These are phyloP conservation scores for Ceyx melanurus DNA, from an alignment of 2,113 vertebrate genomes.

Conservation along the genomic window DNA sequence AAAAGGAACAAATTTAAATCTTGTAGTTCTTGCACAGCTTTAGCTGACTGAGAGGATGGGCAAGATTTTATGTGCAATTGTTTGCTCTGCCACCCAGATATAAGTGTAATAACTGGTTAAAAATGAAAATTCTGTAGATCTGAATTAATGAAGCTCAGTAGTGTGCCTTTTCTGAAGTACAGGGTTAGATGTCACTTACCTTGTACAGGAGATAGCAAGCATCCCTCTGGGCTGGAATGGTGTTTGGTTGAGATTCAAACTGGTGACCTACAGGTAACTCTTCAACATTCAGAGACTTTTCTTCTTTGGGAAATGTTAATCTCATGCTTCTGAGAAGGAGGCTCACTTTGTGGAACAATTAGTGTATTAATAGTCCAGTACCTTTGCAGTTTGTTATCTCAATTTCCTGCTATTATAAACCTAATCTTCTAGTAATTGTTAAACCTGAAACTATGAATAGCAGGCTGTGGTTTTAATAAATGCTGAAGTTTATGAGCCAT, in stretches of 20 bases:
- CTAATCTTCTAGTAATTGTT: not conserved
- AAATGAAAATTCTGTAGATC: not conserved
- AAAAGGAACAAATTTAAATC: not conserved
- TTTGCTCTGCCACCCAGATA: not conserved
- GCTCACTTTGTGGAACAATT: not conserved
- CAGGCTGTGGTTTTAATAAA: not conserved
- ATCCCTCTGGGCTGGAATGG: not conserved
- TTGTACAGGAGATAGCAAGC: not conserved
- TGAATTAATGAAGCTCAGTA: not conserved
- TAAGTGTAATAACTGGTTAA: not conserved
- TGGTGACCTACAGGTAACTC: not conserved
- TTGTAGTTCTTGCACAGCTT: not conserved
- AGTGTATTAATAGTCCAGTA: not conserved
- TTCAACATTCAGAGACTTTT: not conserved
- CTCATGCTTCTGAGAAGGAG: not conserved
- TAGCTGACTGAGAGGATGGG: not conserved
- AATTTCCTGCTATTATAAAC: not conserved
- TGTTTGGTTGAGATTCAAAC: not conserved
- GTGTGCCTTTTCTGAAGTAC: not conserved
- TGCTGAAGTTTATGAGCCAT: not conserved
- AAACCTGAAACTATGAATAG: not conserved
- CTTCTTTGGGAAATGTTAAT: not conserved
- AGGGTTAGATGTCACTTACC: not conserved
- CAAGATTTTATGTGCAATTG: not conserved
- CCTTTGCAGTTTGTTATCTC: not conserved